Evolutionary conservation across 2,113 vertebrate species (phyloP).

Genomic region (Indicator indicator): DNA sequence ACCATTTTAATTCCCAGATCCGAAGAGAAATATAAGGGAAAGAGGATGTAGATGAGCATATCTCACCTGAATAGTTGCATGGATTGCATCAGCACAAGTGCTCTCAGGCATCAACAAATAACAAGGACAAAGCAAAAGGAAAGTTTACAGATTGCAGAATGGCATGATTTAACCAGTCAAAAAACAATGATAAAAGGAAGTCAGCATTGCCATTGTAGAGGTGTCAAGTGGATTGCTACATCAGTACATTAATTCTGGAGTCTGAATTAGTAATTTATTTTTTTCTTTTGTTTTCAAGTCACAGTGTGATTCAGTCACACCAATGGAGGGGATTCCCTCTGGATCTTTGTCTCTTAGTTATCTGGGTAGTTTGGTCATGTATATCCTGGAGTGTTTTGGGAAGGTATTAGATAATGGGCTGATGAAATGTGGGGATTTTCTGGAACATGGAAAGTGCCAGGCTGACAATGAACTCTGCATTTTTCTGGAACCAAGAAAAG

Average conservation of each 20-base stretch:
- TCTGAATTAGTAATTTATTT: neutral
- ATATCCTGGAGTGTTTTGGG: conserved; percentile 14
- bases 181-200: neutral
- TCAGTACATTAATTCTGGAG: neutral
- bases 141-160: neutral
- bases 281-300: neutral
- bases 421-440: neutral
- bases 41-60: neutral
- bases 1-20: neutral
- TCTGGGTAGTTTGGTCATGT: neutral
- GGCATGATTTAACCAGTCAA: neutral
- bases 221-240: neutral
- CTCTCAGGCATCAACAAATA: neutral
- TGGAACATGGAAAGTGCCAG: neutral
- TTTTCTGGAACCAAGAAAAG: neutral
- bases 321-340: conserved; percentile 25
- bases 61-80: neutral
- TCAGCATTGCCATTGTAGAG: neutral
- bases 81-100: neutral
- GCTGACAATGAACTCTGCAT: neutral
- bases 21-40: neutral
- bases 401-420: conserved; percentile 25
- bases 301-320: neutral
- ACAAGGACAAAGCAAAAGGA: neutral
- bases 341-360: neutral